phyloP scores from a whole-genome alignment of 1,140 invertebrate species.

The Sinonovacula constricta region DNA sequence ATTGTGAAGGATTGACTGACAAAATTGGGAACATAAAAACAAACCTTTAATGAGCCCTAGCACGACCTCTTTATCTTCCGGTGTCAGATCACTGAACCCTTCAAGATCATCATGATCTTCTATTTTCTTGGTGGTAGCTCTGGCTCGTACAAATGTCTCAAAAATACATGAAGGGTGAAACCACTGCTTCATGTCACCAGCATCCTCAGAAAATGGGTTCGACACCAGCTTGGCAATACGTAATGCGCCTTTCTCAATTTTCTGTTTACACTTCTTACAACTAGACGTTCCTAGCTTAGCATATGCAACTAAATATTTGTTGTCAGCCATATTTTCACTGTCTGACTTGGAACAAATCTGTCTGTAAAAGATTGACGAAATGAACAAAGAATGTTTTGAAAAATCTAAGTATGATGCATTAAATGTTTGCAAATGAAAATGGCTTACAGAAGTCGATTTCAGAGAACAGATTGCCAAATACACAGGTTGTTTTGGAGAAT shows the following conservation, averaged over 20 bases:
- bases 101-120: conserved; percentile 88
- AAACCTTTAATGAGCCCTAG: conserved; percentile 80
- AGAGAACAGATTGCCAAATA: too few species aligned
- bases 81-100: conserved; percentile 85
- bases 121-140: conserved; percentile 89
- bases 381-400: too few species aligned
- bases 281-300: conserved; percentile 88
- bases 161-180: conserved; percentile 90
- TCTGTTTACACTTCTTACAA: conserved; percentile 93
- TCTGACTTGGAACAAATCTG: too few species aligned
- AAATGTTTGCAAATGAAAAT: too few species aligned
- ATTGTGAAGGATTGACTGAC: too few species aligned
- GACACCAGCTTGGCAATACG: conserved; percentile 86
- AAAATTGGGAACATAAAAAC: too few species aligned
- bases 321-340: conserved; percentile 72
- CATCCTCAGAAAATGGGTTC: conserved; percentile 87
- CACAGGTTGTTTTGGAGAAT: too few species aligned
- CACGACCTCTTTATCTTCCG: conserved; percentile 85
- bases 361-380: too few species aligned
- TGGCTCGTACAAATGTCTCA: conserved; percentile 87
- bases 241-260: conserved; percentile 86
- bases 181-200: conserved; percentile 93
- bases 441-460: too few species aligned
- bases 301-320: conserved; percentile 83
- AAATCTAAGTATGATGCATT: too few species aligned